Evolutionary conservation across 2,113 vertebrate genomes (phyloP), one percentile per base, ranked within the genome.

Genomic region (Oncorhynchus gorbuscha): DNA sequence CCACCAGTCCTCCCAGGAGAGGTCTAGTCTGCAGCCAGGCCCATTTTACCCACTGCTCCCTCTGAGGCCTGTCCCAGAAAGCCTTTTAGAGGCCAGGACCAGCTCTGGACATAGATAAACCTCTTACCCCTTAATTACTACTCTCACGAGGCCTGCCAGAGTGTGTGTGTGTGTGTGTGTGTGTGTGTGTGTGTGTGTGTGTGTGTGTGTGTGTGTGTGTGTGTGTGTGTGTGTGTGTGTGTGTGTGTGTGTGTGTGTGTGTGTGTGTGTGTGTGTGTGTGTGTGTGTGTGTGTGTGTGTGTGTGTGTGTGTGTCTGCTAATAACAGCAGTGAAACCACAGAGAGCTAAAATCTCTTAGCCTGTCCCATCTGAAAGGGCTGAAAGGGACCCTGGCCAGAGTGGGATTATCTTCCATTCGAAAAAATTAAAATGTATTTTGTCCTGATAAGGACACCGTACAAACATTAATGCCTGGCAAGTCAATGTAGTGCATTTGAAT

Each of bases 121-220:
- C 84, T 90, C 88, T 88, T 84, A 85, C 83, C 18, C 6, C 67
- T 88, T 70, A 86, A 87, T 89, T 87, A 87, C 59, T 71, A 39
- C 77, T 11, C 81, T 7, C 14, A 26, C 65, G n/a, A 71, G 79
- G 76, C 51, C 45, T 16, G n/a, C 24, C n/a, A n/a, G n/a, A n/a
- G 24, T 24, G 24, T 24, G 24, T 24, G 24, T 24, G 24, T 24
- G 24, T 24, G 24, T 24, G 24, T 24, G 24, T 24, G 24, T 24
- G 24, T 24, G 24, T 24, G 24, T 24, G 24, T 24, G 24, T 24
- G 24, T 24, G 24, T 24, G 24, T 24, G 24, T 24, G 24, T 24
- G 24, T 24, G 24, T 24, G 24, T 24, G 24, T 24, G 24, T 24
- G 24, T 24, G 24, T 24, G 24, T 24, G 24, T 24, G 24, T 24